These are phyloP conservation scores for Apodemia duryi DNA, from an alignment of 2,888 invertebrate genomes.

Conservation along the genomic window DNA sequence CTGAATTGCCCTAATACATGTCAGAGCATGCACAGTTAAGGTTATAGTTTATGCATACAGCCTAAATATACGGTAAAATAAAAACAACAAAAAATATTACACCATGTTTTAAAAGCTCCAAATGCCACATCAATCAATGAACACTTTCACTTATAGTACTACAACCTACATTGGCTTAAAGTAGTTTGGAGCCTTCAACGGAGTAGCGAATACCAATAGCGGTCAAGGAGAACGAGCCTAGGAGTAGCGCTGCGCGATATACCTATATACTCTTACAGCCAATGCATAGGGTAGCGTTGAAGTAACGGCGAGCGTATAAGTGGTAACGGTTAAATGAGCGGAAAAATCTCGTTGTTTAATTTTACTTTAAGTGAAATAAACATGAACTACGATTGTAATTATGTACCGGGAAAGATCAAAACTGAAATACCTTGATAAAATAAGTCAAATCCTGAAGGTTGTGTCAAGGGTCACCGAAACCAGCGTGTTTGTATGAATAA, in stretches of 20 bases:
- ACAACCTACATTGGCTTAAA: slow-evolving; percentile 2
- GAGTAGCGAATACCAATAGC: slow-evolving; percentile 13
- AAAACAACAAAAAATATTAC: not conserved
- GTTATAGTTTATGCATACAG: not conserved
- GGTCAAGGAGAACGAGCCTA: slow-evolving; percentile 6
- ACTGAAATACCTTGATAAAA: too few species aligned
- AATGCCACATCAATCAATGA: slow-evolving; percentile 12
- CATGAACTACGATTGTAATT: too few species aligned
- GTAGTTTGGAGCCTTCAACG: slow-evolving; percentile 12
- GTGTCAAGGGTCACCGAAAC: too few species aligned
- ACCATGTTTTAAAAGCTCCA: slow-evolving; percentile 1
- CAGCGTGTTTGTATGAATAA: too few species aligned
- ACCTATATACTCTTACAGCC: not conserved
- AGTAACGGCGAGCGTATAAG: not conserved
- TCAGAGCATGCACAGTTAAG: not conserved
- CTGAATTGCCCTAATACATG: not conserved
- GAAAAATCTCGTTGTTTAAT: not conserved
- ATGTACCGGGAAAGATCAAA: too few species aligned
- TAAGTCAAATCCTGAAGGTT: too few species aligned
- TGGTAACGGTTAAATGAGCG: not conserved
- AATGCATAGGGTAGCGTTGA: not conserved
- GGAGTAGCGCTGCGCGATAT: slow-evolving; percentile 1
- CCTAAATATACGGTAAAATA: not conserved
- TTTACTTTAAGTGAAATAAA: too few species aligned
- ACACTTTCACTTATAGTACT: slow-evolving; percentile 14